Evolutionary conservation across 2,797 vertebrate species (phyloP).

Genomic region (Eospalax fontanierii): DNA sequence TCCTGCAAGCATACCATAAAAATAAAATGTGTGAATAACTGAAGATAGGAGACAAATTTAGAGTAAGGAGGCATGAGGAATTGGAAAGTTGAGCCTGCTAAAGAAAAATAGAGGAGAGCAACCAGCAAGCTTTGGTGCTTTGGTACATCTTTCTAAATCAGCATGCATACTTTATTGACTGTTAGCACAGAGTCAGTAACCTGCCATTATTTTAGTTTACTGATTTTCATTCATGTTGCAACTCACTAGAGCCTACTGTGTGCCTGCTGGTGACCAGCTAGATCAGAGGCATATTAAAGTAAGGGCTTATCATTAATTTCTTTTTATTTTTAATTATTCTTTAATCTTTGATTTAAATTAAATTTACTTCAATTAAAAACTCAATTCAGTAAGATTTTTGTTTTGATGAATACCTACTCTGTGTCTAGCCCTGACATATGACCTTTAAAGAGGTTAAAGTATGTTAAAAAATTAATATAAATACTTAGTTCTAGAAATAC

Average conservation of each 20-base stretch:
- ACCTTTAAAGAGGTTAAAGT: background rate
- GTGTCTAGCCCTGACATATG: background rate
- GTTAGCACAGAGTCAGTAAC: background rate
- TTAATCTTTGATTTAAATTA: constrained; percentile 59
- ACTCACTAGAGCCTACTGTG: constrained; percentile 11
- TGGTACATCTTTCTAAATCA: constrained; percentile 50
- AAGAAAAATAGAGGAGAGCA: constrained; percentile 29
- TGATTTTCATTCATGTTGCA: constrained; percentile 30
- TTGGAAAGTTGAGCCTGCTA: constrained; percentile 25
- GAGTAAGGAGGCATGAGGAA: background rate
- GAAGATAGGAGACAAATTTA: constrained; percentile 50
- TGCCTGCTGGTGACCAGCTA: background rate
- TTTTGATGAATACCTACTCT: constrained; percentile 12
- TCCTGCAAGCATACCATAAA: background rate
- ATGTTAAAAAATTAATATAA: constrained; percentile 7
- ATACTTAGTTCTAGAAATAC: constrained; percentile 11
- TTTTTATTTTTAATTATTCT: constrained; percentile 26
- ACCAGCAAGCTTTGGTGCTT: background rate
- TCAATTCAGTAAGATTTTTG: background rate
- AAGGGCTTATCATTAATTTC: background rate
- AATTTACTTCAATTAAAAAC: constrained; percentile 16
- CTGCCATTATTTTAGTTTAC: constrained; percentile 16
- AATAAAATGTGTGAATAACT: constrained; percentile 40
- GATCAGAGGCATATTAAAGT: background rate
- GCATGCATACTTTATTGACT: constrained; percentile 28